A percentile compares a stretch with the other conserved stretches of the same genome.
Conservation (phyloP, 2,888 invertebrate species). For the Spodoptera littoralis region DNA sequence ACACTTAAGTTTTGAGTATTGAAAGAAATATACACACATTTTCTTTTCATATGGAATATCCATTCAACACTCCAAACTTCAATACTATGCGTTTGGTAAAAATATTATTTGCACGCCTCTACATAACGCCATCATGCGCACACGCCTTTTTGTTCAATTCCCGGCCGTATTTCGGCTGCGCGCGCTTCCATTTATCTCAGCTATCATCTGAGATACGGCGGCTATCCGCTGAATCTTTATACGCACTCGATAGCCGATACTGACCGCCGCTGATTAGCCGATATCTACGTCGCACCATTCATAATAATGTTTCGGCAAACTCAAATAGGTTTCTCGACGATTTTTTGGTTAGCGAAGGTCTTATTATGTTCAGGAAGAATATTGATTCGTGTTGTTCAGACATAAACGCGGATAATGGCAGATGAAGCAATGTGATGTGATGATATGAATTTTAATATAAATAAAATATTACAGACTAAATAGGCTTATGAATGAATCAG, state of each 20-base stretch:
- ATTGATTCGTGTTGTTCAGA: too few species aligned
- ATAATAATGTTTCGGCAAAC: slow-evolving; percentile 57
- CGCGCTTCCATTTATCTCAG: slow-evolving; percentile 82
- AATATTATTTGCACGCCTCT: slow-evolving; percentile 8
- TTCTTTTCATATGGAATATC: too few species aligned
- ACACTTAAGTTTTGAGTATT: too few species aligned
- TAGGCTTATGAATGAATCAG: too few species aligned
- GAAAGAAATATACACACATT: too few species aligned
- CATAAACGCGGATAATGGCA: too few species aligned
- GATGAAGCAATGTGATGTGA: too few species aligned
- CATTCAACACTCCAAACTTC: too few species aligned
- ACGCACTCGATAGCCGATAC: slow-evolving; percentile 74
- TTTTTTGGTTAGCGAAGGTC: not conserved
- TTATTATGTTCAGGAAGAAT: too few species aligned
- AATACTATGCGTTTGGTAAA: too few species aligned
- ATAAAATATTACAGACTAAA: too few species aligned
- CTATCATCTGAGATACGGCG: slow-evolving; percentile 83
- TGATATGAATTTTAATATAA: too few species aligned
- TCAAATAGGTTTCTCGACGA: slow-evolving; percentile 22
- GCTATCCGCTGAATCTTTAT: slow-evolving; percentile 81
- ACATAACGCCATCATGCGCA: slow-evolving; percentile 68
- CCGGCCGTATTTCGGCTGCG: slow-evolving; percentile 85
- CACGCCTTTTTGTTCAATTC: slow-evolving; percentile 80
- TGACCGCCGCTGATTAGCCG: slow-evolving; percentile 76
- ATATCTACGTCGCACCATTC: slow-evolving; percentile 69